These are phyloP conservation scores for Pseudoatta argentina DNA, from an alignment of 1,140 invertebrate species.

Conservation along the genomic window DNA sequence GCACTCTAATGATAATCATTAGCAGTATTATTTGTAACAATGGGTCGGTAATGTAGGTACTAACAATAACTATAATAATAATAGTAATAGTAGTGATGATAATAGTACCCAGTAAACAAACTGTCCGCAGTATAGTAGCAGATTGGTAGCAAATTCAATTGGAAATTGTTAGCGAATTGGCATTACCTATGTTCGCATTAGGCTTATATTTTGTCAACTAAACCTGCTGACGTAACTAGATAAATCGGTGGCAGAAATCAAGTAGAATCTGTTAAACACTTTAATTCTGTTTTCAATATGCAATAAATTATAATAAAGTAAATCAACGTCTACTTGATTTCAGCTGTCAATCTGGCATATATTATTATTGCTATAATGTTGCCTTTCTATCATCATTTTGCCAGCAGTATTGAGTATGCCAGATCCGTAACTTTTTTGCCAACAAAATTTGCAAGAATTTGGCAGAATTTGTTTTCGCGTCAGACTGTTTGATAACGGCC, in stretches of 20 bases:
- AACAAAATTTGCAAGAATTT: not conserved
- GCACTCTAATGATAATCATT: conserved; percentile 49
- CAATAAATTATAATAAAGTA: not conserved
- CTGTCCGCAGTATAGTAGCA: conserved; percentile 7
- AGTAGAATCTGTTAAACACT: not conserved
- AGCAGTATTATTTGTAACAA: conserved; percentile 49
- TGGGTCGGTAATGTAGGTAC: conserved; percentile 35
- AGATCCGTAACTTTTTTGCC: not conserved
- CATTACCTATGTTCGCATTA: too few species aligned
- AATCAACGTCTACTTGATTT: not conserved
- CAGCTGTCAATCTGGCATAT: not conserved
- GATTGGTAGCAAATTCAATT: not conserved
- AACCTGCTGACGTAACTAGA: not conserved
- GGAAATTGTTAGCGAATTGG: not conserved
- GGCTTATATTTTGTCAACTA: not conserved
- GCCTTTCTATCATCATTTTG: not conserved
- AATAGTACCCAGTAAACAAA: conserved; percentile 25
- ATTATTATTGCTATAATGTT: not conserved
- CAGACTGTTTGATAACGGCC: not conserved
- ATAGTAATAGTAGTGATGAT: conserved; percentile 49
- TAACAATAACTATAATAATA: conserved; percentile 61
- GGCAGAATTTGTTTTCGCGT: not conserved
- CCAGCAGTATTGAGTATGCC: not conserved
- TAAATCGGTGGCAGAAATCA: not conserved
- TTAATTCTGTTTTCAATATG: not conserved